Percentiles rank a stretch among this genome's conserved stretches.
These are phyloP conservation scores for Mus pahari DNA, from an alignment of 2,113 vertebrate genomes.

Conservation along the genomic window DNA sequence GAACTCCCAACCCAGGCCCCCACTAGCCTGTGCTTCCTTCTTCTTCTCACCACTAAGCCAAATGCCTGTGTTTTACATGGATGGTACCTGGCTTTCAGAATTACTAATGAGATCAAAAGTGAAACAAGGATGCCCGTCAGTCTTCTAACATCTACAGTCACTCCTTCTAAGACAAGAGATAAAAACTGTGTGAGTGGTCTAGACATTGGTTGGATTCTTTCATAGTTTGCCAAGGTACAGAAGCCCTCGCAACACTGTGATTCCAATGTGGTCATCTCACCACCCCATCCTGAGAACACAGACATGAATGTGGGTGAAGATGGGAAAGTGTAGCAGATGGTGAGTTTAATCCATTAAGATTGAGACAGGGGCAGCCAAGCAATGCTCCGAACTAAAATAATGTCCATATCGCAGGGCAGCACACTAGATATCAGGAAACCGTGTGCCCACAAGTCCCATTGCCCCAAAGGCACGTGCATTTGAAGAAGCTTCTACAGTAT, in stretches of 20 bases:
- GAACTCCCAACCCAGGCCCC: background rate
- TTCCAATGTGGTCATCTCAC: background rate
- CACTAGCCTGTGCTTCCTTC: background rate
- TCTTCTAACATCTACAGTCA: background rate
- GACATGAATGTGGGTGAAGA: background rate
- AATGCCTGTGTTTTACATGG: background rate
- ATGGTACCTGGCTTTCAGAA: background rate
- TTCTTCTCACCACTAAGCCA: background rate
- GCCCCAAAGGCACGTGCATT: background rate
- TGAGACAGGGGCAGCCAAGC: background rate
- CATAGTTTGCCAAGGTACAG: background rate
- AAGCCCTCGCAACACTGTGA: background rate
- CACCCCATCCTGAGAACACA: background rate
- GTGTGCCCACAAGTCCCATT: background rate
- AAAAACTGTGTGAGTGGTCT: background rate
- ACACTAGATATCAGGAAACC: background rate
- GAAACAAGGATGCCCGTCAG: background rate
- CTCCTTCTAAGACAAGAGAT: background rate
- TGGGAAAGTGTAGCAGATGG: background rate
- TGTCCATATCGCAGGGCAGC: background rate
- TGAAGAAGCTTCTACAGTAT: background rate
- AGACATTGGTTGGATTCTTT: background rate
- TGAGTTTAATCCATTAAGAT: background rate
- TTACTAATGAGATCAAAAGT: conserved; percentile 37
- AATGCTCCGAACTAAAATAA: background rate